A percentile compares a stretch with the other conserved stretches of the same genome.
Conservation (phyloP, 2,888 invertebrate species). For the Phyllotreta striolata region DNA sequence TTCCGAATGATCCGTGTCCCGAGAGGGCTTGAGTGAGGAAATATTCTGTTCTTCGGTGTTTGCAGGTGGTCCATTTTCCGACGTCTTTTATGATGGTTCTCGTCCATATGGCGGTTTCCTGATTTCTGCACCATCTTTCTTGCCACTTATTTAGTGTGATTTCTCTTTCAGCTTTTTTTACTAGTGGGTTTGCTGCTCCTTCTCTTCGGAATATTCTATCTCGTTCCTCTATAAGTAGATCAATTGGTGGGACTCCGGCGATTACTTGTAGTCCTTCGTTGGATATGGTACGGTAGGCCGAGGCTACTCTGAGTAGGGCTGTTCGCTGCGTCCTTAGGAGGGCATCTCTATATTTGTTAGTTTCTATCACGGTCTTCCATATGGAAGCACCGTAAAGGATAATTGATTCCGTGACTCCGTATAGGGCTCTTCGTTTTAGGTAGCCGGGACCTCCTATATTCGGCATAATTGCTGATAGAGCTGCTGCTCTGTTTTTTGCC, state of each 20-base stretch:
- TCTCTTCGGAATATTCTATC: too few species aligned
- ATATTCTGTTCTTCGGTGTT: not conserved
- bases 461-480: not conserved
- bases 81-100: not conserved
- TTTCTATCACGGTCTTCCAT: not conserved
- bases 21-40: not conserved
- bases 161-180: not conserved
- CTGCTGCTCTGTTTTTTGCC: not conserved
- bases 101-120: not conserved
- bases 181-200: not conserved
- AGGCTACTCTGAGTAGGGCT: not conserved
- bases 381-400: not conserved
- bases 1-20: constrained; percentile 4
- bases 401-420: not conserved
- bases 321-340: not conserved
- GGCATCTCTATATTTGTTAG: not conserved
- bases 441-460: not conserved
- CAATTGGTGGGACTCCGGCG: not conserved
- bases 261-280: not conserved
- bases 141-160: not conserved
- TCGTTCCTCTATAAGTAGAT: not conserved
- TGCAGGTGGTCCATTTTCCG: not conserved
- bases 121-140: not conserved
- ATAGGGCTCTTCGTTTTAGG: not conserved
- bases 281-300: not conserved